Base-by-base conservation (phyloP, 2,888 invertebrate genomes). In the Digitonthophagus gazella region DNA sequence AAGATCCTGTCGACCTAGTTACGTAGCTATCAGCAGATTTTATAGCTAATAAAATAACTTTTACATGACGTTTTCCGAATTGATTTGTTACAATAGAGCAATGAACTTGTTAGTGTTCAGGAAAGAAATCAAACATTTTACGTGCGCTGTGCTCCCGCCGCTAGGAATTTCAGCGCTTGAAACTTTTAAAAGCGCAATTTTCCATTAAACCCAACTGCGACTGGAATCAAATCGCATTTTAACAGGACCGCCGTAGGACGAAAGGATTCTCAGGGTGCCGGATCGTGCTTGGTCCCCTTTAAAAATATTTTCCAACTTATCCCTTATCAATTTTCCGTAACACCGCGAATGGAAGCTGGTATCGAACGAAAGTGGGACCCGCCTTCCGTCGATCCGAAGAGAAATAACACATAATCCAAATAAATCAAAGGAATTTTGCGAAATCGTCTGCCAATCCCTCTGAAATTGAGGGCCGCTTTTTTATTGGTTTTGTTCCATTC, bases 361-460 rank as follows among this genome's bases (percentile, higher is more conserved):
- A 19, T 20, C 61, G 18, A 19, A 6, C 61, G 18, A 15, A n/a
- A 5, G n/a, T 18, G 16, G 18, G 11, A 18, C 8, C 58, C 20
- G 61, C 61, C 19, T 20, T 20, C 6, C 18, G 19, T 19, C 20
- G 61, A 61, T 61, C 61, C 19, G 20, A 61, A 61, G 61, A 61
- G 20, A 61, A 61, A 61, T 19, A 61, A 61, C 20, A 61, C 20
- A 61, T 61, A 70, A 67, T 69, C 69, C 65, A 55, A 69, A 71
- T 71, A 69, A 71, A 71, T 71, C 71, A 67, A 67, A 44, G 55
- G 67, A 67, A 67, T 65, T 67, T 64, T 69, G 65, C 71, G 71
- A 74, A 75, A 72, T 72, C 74, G 70, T 67, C n/a, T n/a, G 58
- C 58, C 58, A 58, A 58, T 58, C 15, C 58, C 28, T 44, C 28